These are phyloP conservation scores for Pyrrhia umbra DNA, from an alignment of 2,888 invertebrate species.

Conservation along the genomic window DNA sequence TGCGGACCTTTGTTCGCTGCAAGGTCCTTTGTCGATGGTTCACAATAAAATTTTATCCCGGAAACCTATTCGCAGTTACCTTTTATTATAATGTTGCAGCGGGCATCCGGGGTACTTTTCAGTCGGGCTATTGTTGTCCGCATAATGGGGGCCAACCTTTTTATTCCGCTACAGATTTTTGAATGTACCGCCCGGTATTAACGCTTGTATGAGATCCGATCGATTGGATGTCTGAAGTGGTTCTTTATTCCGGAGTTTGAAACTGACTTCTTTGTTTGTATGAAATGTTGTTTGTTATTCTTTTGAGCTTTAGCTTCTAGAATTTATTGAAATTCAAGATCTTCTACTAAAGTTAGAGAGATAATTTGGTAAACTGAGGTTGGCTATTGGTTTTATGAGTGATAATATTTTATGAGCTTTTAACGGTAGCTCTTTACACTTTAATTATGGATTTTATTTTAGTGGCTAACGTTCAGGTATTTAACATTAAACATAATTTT, in stretches of 20 bases:
- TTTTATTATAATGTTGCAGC: conserved; percentile 89
- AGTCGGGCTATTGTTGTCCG: conserved; percentile 80
- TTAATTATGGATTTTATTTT: no score
- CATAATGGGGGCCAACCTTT: conserved; percentile 85
- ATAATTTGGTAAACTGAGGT: background rate
- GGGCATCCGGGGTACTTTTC: conserved; percentile 84
- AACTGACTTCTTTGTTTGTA: conserved; percentile 42
- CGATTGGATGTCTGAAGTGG: conserved; percentile 59
- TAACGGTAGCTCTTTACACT: no score
- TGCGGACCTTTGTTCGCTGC: conserved; percentile 63
- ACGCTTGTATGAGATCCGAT: conserved; percentile 64
- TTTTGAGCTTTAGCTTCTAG: background rate
- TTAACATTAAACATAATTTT: no score
- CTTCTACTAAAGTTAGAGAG: background rate
- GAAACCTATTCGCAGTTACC: conserved; percentile 89
- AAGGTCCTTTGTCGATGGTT: conserved; percentile 83
- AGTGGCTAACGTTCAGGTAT: no score
- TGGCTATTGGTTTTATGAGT: no score
- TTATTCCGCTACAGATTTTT: conserved; percentile 85
- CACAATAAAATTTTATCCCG: conserved; percentile 88
- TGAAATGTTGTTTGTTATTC: conserved; percentile 22
- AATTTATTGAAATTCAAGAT: background rate
- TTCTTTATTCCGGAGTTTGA: conserved; percentile 54
- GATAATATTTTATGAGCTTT: no score
- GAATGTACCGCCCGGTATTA: conserved; percentile 70